Base-by-base conservation (phyloP, 2,888 invertebrate species). In the Xestia sexstrigata region DNA sequence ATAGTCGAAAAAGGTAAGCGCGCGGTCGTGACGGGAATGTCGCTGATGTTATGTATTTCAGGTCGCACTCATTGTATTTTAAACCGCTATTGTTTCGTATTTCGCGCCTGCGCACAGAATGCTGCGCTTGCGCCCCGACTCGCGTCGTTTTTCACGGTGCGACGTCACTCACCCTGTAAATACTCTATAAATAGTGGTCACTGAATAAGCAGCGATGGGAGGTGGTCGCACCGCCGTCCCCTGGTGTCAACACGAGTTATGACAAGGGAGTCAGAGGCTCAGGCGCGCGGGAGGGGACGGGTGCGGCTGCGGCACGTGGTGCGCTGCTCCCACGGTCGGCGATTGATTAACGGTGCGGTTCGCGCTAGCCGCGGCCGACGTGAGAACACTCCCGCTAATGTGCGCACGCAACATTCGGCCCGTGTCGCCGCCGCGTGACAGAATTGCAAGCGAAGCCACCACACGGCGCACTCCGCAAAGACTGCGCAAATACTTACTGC, bases 21-120 rank as follows among this genome's bases (percentile, higher is more conserved):
- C 93, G 92, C 93, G 91, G 90, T 96, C 96, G 96, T 96, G 96
- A 95, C 95, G 94, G 94, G 96, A 96, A 96, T 95, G 95, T 94
- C 93, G 94, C 94, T 90, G 93, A 90, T 90, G 93, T 93, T 94
- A 93, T 94, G 94, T 94, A 93, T 95, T 95, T 94, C 92, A 93
- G 95, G 88, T 91, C 93, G 93, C 94, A 94, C 94, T 95, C 95
- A 96, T 96, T 95, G 96, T 96, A 96, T 96, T 96, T 92, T 96
- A 96, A 96, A 95, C 93, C 94, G 92, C 96, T 93, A 96, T 96
- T 95, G 96, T 96, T 94, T 95, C 94, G 94, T 93, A 94, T 93
- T 95, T 95, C 94, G 94, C 96, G 95, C 95, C 95, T 94, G 93
- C 91, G 88, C 92, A 76, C 87, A 91, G 92, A 92, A 91, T 82